These are phyloP conservation scores for Tinamus major DNA, from an alignment of 2,797 vertebrate genomes.

Conservation along the genomic window DNA sequence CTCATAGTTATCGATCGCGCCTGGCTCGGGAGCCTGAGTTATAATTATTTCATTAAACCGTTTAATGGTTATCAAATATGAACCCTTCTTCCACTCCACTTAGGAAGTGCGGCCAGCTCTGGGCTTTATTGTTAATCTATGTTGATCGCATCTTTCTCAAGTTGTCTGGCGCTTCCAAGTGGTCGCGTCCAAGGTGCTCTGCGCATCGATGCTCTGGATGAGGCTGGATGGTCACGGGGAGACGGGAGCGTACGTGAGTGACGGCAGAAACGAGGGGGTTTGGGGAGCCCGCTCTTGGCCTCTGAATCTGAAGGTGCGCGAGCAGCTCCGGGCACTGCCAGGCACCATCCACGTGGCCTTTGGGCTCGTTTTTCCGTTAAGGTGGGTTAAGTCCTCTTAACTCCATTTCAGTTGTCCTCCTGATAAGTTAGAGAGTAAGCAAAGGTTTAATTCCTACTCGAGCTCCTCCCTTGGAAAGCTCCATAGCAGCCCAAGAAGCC, in stretches of 20 bases:
- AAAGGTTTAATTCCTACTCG: neutral
- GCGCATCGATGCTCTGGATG: rapidly evolving
- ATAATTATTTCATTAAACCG: conserved; percentile 84
- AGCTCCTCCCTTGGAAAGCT: neutral
- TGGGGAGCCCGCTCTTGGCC: neutral
- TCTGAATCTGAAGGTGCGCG: neutral
- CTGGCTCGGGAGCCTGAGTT: conserved; percentile 64
- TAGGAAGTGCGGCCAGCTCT: neutral
- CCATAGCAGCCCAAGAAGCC: neutral
- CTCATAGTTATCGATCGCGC: conserved; percentile 76
- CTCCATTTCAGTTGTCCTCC: neutral
- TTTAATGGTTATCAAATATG: conserved; percentile 83
- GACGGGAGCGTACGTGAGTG: rapidly evolving
- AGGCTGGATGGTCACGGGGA: neutral
- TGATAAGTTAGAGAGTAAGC: neutral
- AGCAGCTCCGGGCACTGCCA: neutral
- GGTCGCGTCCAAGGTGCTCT: neutral
- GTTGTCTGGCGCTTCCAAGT: neutral
- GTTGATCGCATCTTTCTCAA: neutral
- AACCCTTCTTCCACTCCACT: conserved; percentile 58
- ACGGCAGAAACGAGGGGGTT: rapidly evolving
- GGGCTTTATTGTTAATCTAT: conserved; percentile 21
- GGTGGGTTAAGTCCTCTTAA: neutral
- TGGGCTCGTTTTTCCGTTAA: neutral
- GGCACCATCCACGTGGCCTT: neutral